These are phyloP conservation scores for Lepidocyrtoides sp. DNA, from an alignment of 2,888 invertebrate genomes.

Conservation along the genomic window DNA sequence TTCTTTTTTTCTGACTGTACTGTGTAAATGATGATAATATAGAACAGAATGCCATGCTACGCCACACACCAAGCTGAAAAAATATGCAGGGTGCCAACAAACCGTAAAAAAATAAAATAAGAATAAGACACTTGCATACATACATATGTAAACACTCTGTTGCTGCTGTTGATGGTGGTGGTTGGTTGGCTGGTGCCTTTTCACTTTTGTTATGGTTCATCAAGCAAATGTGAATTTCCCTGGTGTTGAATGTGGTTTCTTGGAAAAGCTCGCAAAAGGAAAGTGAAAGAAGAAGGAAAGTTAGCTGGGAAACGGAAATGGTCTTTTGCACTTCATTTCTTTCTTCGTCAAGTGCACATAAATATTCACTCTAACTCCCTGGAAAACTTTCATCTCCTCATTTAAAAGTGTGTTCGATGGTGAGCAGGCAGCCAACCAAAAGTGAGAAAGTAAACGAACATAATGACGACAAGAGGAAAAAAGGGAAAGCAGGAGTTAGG, in stretches of 20 bases:
- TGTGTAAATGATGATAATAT: not conserved
- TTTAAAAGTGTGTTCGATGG: too few relatives aligned
- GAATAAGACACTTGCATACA: not conserved
- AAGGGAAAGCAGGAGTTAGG: not conserved
- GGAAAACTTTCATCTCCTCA: not conserved
- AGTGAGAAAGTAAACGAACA: not conserved
- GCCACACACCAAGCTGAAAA: not conserved
- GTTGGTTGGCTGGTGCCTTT: conserved; percentile 15
- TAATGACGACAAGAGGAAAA: not conserved
- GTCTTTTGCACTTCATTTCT: conserved; percentile 63
- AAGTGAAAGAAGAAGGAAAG: not conserved
- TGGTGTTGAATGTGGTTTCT: not conserved
- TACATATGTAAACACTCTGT: conserved; percentile 21
- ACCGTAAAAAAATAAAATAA: not conserved
- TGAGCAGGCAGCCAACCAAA: too few relatives aligned
- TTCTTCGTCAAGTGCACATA: conserved; percentile 32
- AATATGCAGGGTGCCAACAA: not conserved
- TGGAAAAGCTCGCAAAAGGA: conserved; percentile 8
- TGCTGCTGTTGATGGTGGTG: too few relatives aligned
- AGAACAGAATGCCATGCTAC: not conserved
- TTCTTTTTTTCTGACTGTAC: not conserved
- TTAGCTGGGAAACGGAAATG: conserved; percentile 58
- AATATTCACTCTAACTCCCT: not conserved
- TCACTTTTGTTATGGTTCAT: conserved; percentile 49
- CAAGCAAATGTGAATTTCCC: conserved; percentile 23